Conservation (phyloP, 2,797 vertebrate genomes). For the Chloroceryle amazona region DNA sequence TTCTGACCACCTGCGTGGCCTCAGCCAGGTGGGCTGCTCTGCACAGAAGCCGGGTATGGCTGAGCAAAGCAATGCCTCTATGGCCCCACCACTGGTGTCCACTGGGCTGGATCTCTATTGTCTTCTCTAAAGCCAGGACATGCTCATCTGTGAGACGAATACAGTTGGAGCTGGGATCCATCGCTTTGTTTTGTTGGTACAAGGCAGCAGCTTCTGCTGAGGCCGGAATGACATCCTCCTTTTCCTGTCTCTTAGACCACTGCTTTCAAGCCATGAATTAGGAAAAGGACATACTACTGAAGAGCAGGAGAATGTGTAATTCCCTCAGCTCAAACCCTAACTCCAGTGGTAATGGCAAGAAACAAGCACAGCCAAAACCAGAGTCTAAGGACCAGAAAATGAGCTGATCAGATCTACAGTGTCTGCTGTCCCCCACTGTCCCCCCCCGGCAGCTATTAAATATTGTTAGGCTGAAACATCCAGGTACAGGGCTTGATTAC, state of each 20-base stretch:
- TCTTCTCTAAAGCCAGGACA: background rate
- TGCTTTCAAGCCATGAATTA: background rate
- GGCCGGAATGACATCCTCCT: background rate
- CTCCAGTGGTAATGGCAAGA: background rate
- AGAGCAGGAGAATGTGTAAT: background rate
- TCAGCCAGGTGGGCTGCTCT: background rate
- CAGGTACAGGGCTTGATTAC: background rate
- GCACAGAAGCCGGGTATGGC: background rate
- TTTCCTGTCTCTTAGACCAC: background rate
- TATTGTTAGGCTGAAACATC: background rate
- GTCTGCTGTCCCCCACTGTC: background rate
- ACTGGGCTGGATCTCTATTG: background rate
- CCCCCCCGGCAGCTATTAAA: background rate
- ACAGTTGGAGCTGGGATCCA: accelerated
- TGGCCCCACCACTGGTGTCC: background rate
- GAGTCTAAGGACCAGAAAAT: background rate
- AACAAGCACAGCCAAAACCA: background rate
- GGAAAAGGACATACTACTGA: background rate
- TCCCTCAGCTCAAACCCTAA: background rate
- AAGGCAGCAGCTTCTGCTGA: background rate
- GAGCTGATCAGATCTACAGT: background rate
- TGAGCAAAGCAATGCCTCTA: background rate
- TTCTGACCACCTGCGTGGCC: accelerated
- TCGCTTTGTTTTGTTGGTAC: background rate
- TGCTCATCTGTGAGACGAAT: background rate